Base-by-base conservation (phyloP, 2,888 invertebrate genomes). In the Drosophila borborema region DNA sequence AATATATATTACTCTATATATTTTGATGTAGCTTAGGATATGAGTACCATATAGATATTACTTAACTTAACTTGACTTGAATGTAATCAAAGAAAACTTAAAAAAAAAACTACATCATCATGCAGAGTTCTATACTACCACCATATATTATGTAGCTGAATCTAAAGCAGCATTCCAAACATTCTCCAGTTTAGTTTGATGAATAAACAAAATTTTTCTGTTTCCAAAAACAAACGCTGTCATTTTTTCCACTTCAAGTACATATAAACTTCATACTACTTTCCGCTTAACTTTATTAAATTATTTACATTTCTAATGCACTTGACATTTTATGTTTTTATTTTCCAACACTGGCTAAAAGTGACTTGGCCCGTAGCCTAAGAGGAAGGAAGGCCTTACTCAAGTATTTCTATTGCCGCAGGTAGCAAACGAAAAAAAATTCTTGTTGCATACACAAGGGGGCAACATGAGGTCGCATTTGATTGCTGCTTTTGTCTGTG, bases 361-460 rank as follows among this genome's bases (percentile, higher is more conserved):
- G 10, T 18, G 18, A 6, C n/a, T 28, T 20, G 20, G 12, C 7
- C 8, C 53, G 20, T 18, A 45, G 51, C 45, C 18, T 45, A 45
- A 12, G 34, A 12, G 20, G 6, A 28, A 12, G 20, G 6, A 28
- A 23, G 45, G 45, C 55, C 45, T 45, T 48, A 59, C 62, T 55
- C 55, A 60, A 68, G 55, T 53, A 71, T 72, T 78, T 78, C 59
- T 36, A 53, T 63, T 65, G 49, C 45, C 41, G 36, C 64, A 72
- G 66, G 65, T 73, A 64, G 28, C 28, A 10, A 49, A 18, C 9
- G 28, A 23, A 48, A 67, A 71, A 72, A 81, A 74, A 81, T 75
- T 79, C 74, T 64, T 77, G 72, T 87, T 85, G 84, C 84, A 85
- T 85, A 85, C 74, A 77, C 74, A 77, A 85, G 54, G 71, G 86